phyloP scores from a whole-genome alignment of 2,797 vertebrate genomes.

The Eutrigla gurnardus region DNA sequence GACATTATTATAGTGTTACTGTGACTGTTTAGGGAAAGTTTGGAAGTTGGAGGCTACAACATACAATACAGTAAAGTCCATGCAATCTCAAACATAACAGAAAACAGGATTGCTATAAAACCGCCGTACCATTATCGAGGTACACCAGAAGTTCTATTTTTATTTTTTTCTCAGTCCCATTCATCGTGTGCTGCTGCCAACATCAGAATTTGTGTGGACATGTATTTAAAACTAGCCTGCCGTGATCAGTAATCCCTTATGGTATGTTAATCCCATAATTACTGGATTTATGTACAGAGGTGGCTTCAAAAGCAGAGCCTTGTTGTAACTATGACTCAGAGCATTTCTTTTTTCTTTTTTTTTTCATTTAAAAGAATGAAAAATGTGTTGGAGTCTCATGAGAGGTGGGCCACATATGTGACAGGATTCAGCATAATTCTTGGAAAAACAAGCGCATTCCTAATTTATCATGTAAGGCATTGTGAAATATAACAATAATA shows the following conservation, averaged over 20 bases:
- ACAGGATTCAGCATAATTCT: slow-evolving; percentile 10
- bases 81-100: slow-evolving; percentile 1
- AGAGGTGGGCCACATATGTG: slow-evolving; percentile 36
- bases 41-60: neutral
- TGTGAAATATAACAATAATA: slow-evolving; percentile 20
- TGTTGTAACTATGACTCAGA: slow-evolving; percentile 23
- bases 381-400: slow-evolving; percentile 18
- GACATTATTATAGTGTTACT: neutral
- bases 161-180: neutral
- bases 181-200: neutral
- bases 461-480: slow-evolving; percentile 22
- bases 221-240: slow-evolving; percentile 13
- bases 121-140: neutral
- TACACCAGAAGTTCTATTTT: neutral
- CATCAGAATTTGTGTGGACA: slow-evolving; percentile 1
- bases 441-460: slow-evolving; percentile 28
- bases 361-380: slow-evolving; percentile 18
- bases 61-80: neutral
- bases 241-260: slow-evolving; percentile 52
- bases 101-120: neutral
- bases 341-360: slow-evolving; percentile 24
- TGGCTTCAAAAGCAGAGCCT: slow-evolving; percentile 40
- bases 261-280: slow-evolving; percentile 63
- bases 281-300: slow-evolving; percentile 50
- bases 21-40: neutral